phyloP scores from a whole-genome alignment of 1,140 invertebrate genomes.

The Choristoneura fumiferana region DNA sequence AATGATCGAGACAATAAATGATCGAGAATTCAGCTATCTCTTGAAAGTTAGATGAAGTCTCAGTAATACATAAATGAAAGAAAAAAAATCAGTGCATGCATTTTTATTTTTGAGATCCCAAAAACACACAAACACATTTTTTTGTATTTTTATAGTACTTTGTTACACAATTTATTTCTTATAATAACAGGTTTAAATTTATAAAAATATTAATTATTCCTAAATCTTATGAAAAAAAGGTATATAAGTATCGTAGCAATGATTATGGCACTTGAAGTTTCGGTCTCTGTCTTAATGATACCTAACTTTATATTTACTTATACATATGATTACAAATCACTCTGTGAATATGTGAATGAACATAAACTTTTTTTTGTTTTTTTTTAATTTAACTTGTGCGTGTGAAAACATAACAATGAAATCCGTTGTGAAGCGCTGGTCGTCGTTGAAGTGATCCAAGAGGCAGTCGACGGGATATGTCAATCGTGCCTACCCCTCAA shows the following conservation, averaged over 20 bases:
- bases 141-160: conserved; percentile 42
- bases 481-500: not conserved
- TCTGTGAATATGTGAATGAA: conserved; percentile 42
- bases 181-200: conserved; percentile 30
- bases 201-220: conserved; percentile 20
- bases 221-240: conserved; percentile 28
- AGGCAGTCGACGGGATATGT: conserved; percentile 4
- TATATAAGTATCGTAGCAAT: conserved; percentile 31
- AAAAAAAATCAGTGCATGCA: conserved; percentile 50
- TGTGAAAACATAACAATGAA: conserved; percentile 31
- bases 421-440: conserved; percentile 39
- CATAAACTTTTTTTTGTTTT: conserved; percentile 47
- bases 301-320: conserved; percentile 32
- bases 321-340: conserved; percentile 32
- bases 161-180: conserved; percentile 34
- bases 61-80: too few relatives aligned
- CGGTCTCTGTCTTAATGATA: conserved; percentile 44
- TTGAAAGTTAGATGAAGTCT: too few relatives aligned
- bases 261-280: conserved; percentile 64
- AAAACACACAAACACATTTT: conserved; percentile 70
- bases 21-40: too few relatives aligned
- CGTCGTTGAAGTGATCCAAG: conserved; percentile 24
- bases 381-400: conserved; percentile 49
- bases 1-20: too few relatives aligned
- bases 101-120: conserved; percentile 76